Conservation (phyloP, 2,888 invertebrate genomes). For the Zaprionus lineosus region DNA sequence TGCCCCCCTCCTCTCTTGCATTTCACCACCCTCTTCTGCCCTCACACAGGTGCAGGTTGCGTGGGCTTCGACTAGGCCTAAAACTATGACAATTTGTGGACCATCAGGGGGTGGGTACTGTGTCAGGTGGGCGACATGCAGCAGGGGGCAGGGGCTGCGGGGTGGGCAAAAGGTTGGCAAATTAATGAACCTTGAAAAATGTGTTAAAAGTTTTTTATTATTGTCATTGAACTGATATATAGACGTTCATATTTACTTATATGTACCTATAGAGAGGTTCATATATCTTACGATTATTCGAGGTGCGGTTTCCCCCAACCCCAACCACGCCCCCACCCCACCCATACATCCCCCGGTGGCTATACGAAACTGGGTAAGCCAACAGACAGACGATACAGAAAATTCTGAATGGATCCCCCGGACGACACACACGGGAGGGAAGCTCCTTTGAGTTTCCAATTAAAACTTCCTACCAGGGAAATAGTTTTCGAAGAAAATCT, state of each 20-base stretch:
- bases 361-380: too few relatives aligned
- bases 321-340: too few relatives aligned
- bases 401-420: too few relatives aligned
- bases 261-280: background rate
- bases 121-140: background rate
- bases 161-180: conserved; percentile 39
- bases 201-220: conserved; percentile 75
- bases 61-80: conserved; percentile 21
- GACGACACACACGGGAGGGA: too few relatives aligned
- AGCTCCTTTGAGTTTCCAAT: too few relatives aligned
- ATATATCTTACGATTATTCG: background rate
- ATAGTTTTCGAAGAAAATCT: too few relatives aligned
- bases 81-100: conserved; percentile 41
- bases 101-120: conserved; percentile 6
- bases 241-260: background rate
- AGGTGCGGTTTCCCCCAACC: conserved; percentile 7
- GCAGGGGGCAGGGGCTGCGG: background rate
- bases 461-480: too few relatives aligned
- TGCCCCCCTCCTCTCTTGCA: background rate
- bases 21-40: background rate
- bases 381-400: too few relatives aligned
- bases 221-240: conserved; percentile 52
- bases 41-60: conserved; percentile 35
- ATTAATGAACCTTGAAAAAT: conserved; percentile 79
- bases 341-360: too few relatives aligned